Evolutionary conservation across 1,140 invertebrate species (phyloP), one percentile per base, ranked within the genome.

Genomic region (Delia radicum): DNA sequence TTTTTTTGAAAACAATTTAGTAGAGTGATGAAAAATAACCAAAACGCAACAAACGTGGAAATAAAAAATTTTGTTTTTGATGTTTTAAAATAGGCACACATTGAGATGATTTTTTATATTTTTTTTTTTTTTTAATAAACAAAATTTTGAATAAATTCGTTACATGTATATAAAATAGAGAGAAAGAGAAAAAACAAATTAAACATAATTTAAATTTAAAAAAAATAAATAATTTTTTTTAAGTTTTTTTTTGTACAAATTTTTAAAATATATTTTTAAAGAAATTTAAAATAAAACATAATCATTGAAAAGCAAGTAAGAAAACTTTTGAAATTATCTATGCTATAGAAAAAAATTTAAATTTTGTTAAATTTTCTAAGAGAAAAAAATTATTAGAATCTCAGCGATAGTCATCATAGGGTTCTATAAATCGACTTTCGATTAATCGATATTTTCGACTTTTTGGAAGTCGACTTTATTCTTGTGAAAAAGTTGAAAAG

Each of bases 101-200:
- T 69, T 69, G 65, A 69, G 65, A 69, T 18, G 29, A 18, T 69
- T 69, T 69, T 69, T 37, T 69, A n/a, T 33, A 21, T 37, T 24
- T 10, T 33, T 21, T 37, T 69, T 69, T 33, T 33, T 18, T 67
- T 18, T 8, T 21, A 55, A 21, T 21, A n/a, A n/a, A n/a, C n/a
- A n/a, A 55, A 24, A 55, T 55, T 55, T 69, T 12, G 31, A 37
- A 37, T 69, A 24, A 21, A 8, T 69, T 69, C 31, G 65, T 69
- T 24, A 69, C 65, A 69, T 69, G 65, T 69, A 37, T 69, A 69
- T 69, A 8, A 67, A 29, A 13, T 15, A 69, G 31, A 69, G 65
- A 69, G 65, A 37, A 33, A 69, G 65, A 69, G 29, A 33, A 33
- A 63, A 69, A 55, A 21, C 0, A 24, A 55, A 24, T 55, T 55